These are phyloP conservation scores for Semnornis frantzii DNA, from an alignment of 2,113 vertebrate species.

Conservation along the genomic window DNA sequence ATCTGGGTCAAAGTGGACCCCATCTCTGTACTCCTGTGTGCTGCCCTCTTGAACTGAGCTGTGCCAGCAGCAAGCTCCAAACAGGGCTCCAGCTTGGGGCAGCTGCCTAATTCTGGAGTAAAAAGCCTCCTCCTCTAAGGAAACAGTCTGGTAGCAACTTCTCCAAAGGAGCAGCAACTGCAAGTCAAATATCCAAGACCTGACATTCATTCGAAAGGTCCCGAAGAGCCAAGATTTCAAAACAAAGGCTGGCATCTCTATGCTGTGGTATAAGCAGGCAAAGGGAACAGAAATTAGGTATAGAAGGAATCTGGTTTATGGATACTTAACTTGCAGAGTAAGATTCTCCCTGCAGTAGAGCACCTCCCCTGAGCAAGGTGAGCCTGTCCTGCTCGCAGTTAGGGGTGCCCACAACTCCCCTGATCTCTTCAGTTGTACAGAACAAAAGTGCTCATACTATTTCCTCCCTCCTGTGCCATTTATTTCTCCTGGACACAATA, in stretches of 20 bases:
- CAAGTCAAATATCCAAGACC: not conserved
- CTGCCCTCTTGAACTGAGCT: not conserved
- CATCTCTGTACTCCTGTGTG: rapidly evolving
- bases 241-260: not conserved
- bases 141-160: not conserved
- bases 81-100: not conserved
- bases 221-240: not conserved
- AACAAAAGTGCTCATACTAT: not conserved
- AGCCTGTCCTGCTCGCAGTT: rapidly evolving
- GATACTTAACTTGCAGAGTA: not conserved
- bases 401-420: rapidly evolving
- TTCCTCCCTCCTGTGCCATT: not conserved
- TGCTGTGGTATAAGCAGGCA: not conserved
- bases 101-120: not conserved
- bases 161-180: not conserved
- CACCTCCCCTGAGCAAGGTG: rapidly evolving
- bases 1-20: not conserved
- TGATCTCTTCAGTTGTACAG: not conserved
- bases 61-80: not conserved
- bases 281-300: not conserved
- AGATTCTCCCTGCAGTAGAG: not conserved
- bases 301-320: not conserved
- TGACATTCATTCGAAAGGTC: not conserved
- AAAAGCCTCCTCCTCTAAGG: not conserved
- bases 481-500: not conserved